A percentile compares a stretch with the other conserved stretches of the same genome.
These are phyloP conservation scores for Cololabis saira DNA, from an alignment of 2,113 vertebrate genomes.

Conservation along the genomic window DNA sequence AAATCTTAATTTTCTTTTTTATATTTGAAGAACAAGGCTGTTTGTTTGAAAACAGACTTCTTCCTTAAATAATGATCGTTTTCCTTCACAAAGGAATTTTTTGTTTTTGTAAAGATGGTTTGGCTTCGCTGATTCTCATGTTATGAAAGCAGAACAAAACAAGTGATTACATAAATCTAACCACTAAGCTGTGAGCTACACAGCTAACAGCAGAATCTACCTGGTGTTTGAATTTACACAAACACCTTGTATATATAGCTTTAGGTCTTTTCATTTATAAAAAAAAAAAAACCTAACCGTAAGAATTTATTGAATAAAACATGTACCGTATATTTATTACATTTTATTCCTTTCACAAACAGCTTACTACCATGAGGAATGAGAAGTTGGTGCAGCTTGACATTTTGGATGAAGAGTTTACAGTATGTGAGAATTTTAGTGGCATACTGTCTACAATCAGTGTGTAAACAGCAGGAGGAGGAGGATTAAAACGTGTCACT, in stretches of 20 bases:
- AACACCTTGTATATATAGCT: neutral
- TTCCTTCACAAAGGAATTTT: too few relatives aligned
- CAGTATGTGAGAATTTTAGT: constrained; percentile 19
- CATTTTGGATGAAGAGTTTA: neutral
- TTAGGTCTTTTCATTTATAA: too few relatives aligned
- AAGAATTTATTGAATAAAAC: too few relatives aligned
- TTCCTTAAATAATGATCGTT: too few relatives aligned
- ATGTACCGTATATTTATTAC: too few relatives aligned
- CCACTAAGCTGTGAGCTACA: constrained; percentile 29
- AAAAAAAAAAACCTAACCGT: too few relatives aligned
- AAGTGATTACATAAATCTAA: constrained; percentile 23
- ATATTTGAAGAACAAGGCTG: too few relatives aligned
- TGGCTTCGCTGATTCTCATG: constrained; percentile 10
- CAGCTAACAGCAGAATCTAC: constrained; percentile 1
- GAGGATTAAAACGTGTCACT: constrained; percentile 44
- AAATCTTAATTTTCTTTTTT: too few relatives aligned
- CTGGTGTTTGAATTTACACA: constrained; percentile 6
- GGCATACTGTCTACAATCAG: constrained; percentile 21
- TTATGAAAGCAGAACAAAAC: constrained; percentile 11
- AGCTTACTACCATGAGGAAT: neutral
- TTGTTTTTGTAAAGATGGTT: neutral
- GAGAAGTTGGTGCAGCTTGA: neutral
- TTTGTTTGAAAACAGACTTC: too few relatives aligned
- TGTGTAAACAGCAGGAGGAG: constrained; percentile 31
- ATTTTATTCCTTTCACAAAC: too few relatives aligned